These are phyloP conservation scores for Trematomus bernacchii DNA, from an alignment of 2,797 vertebrate genomes.

Conservation along the genomic window DNA sequence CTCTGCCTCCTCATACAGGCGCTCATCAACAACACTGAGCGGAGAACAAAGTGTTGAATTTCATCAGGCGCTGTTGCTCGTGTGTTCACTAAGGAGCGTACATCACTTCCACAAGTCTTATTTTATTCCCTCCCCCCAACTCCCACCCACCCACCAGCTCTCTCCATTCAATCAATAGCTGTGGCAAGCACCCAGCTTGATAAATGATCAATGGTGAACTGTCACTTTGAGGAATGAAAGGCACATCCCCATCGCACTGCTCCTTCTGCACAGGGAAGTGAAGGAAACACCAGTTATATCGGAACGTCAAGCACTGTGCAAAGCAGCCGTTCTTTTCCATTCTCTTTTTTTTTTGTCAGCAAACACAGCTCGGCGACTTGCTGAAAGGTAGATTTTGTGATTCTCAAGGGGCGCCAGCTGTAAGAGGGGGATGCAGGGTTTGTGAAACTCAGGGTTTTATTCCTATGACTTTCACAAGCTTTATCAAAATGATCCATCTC, in stretches of 20 bases:
- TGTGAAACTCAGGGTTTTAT: slow-evolving; percentile 13
- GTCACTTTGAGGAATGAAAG: slow-evolving; percentile 77
- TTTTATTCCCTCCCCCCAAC: slow-evolving; percentile 37
- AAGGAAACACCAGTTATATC: slow-evolving; percentile 48
- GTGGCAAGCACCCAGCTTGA: slow-evolving; percentile 59
- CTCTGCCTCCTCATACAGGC: neutral
- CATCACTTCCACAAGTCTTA: slow-evolving; percentile 49
- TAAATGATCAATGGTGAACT: slow-evolving; percentile 77
- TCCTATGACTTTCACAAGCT: slow-evolving; percentile 19
- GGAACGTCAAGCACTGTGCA: slow-evolving; percentile 29
- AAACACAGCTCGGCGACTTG: slow-evolving; percentile 22
- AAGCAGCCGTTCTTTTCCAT: slow-evolving; percentile 11
- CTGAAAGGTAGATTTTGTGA: slow-evolving; percentile 54
- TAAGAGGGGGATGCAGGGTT: slow-evolving; percentile 1
- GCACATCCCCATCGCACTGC: slow-evolving; percentile 51
- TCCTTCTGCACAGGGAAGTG: slow-evolving; percentile 34
- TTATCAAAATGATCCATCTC: slow-evolving; percentile 20
- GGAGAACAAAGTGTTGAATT: slow-evolving; percentile 22
- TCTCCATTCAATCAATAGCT: slow-evolving; percentile 61
- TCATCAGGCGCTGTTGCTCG: slow-evolving; percentile 22
- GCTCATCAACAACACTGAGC: slow-evolving; percentile 25
- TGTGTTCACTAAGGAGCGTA: slow-evolving; percentile 15
- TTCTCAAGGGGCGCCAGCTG: slow-evolving; percentile 44
- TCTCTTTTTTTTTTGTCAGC: slow-evolving; percentile 41
- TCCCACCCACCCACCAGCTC: neutral